phyloP scores from a whole-genome alignment of 1,140 invertebrate genomes.

The Drosophila azteca region DNA sequence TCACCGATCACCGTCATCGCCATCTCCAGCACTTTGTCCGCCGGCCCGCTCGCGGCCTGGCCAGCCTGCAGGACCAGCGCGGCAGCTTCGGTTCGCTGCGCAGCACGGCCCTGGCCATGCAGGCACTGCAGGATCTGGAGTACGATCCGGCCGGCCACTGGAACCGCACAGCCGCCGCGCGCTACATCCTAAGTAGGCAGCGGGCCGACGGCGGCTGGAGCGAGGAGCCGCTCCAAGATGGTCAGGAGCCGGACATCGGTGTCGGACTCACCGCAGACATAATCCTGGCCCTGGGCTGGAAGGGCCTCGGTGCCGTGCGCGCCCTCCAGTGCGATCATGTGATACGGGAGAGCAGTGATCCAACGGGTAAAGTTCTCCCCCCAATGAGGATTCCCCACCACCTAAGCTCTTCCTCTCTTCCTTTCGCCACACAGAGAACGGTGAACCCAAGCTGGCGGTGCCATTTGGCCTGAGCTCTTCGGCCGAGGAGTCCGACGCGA shows the following conservation, averaged over 20 bases:
- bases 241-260: constrained; percentile 82
- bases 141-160: constrained; percentile 87
- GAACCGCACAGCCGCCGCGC: constrained; percentile 90
- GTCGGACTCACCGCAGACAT: constrained; percentile 90
- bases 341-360: constrained; percentile 82
- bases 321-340: constrained; percentile 88
- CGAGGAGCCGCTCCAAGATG: constrained; percentile 84
- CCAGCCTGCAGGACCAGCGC: constrained; percentile 90
- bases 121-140: constrained; percentile 90
- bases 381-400: not conserved
- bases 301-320: constrained; percentile 88
- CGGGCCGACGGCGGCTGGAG: constrained; percentile 90
- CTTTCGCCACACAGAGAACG: constrained; percentile 63
- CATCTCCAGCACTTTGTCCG: constrained; percentile 91
- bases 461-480: constrained; percentile 84
- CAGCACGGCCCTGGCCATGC: constrained; percentile 90
- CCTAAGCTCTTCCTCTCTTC: not conserved
- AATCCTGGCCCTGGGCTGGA: constrained; percentile 88
- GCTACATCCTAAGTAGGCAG: constrained; percentile 90
- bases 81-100: constrained; percentile 93
- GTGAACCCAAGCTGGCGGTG: constrained; percentile 80
- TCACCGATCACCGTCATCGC: constrained; percentile 91
- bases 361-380: constrained; percentile 57
- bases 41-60: constrained; percentile 89
- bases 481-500: constrained; percentile 87